Evolutionary conservation across 1,140 invertebrate genomes (phyloP).

Genomic region (Drosophila suzukii): DNA sequence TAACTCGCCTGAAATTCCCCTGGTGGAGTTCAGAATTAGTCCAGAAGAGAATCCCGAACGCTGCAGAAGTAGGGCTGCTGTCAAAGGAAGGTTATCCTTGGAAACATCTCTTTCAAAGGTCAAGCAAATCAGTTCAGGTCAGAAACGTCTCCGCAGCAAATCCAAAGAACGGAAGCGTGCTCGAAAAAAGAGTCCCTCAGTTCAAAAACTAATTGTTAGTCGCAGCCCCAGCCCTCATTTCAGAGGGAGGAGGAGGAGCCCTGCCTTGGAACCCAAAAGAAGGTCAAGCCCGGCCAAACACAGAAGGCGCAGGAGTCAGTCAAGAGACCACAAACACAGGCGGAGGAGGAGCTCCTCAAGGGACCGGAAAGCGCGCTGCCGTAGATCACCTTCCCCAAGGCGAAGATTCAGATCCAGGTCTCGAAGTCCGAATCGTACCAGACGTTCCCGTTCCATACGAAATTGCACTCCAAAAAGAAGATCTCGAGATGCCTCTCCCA

Average conservation of each 20-base stretch:
- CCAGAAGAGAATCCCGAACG: neutral
- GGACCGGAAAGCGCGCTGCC: neutral
- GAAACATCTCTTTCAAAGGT: neutral
- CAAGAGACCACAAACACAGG: neutral
- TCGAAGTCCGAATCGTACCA: neutral
- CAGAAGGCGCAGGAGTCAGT: neutral
- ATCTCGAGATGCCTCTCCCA: neutral
- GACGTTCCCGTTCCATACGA: neutral
- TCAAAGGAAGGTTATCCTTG: neutral
- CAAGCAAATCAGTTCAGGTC: no score
- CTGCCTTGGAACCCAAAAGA: neutral
- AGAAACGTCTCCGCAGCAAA: neutral
- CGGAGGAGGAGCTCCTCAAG: slow-evolving; percentile 4
- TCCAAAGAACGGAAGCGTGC: neutral
- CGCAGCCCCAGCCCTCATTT: neutral
- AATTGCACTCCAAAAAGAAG: no score
- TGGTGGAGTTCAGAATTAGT: neutral
- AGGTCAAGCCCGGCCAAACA: neutral
- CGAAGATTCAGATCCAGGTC: slow-evolving; percentile 6
- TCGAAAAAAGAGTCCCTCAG: neutral
- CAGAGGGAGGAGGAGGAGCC: neutral
- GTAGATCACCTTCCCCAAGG: neutral
- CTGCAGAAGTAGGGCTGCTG: neutral
- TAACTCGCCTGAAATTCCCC: neutral
- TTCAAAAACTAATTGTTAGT: neutral